Base-by-base conservation (phyloP, 2,113 vertebrate genomes). In the Mastomys coucha region DNA sequence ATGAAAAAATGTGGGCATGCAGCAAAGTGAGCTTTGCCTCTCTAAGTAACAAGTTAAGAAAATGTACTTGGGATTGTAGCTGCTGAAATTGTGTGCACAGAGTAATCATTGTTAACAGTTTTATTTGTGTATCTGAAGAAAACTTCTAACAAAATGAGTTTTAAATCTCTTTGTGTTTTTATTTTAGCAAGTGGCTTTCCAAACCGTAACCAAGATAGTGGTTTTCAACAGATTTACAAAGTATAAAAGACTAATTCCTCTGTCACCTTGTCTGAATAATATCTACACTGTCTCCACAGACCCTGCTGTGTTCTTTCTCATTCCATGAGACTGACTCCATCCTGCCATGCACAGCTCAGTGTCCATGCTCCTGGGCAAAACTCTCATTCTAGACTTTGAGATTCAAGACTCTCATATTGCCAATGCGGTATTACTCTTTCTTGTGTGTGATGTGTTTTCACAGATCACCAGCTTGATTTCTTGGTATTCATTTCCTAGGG, bases 141-240 rank as follows among this genome's bases (percentile, higher is more conserved):
- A 87, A 84, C 2, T 16, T 60, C 24, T 81, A 81, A 26, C 72
- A 80, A 92, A 73, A 70, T 13, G 31, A 73, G 0, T 82, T 89
- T 77, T 77, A 65, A 70, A 76, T 77, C 81, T 89, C 45, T 72
- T 94, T 86, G 26, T n/a, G 49, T 73, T 65, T 96, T 95, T 70
- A 73, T 67, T 73, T 94, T 39, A 58, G 26, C 75, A 73, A 75
- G 63, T 88, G 53, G 3, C 36, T 95, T 97, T 78, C 45, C 28
- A 36, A 53, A 72, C 39, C 93, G 82, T 85, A 78, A 45, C 26
- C 53, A 36, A 77, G 76, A 36, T 7, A 87, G 20, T 93, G 75
- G 88, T 80, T 85, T 90, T 69, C 73, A 77, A 42, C 31, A 86
- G 88, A 84, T 22, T 93, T 93, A 20, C 17, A 51, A 70, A 75